Evolutionary conservation across 2,797 vertebrate species (phyloP).

Genomic region (Pseudochromis fuscus): DNA sequence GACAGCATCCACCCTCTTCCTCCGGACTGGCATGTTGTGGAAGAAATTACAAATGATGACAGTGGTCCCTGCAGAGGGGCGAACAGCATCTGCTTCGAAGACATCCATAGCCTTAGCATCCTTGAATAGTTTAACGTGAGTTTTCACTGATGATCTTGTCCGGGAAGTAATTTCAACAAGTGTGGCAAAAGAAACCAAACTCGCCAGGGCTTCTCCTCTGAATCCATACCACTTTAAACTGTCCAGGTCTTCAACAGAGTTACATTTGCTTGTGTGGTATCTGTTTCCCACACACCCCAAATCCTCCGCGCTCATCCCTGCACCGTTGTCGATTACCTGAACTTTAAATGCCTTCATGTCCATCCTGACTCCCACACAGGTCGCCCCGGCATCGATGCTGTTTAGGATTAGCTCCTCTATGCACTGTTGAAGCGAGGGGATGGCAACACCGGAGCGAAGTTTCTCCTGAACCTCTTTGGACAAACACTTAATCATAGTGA

Average conservation of each 20-base stretch:
- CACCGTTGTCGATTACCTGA: constrained; percentile 95
- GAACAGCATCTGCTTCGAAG: constrained; percentile 84
- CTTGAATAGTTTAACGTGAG: constrained; percentile 90
- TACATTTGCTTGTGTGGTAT: constrained; percentile 95
- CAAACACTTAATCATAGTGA: constrained; percentile 90
- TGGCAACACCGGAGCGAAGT: constrained; percentile 91
- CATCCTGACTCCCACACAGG: constrained; percentile 90
- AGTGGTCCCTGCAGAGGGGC: constrained; percentile 92
- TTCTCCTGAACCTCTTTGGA: constrained; percentile 87
- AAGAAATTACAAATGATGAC: constrained; percentile 92
- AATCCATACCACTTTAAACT: constrained; percentile 90
- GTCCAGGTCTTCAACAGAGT: constrained; percentile 88
- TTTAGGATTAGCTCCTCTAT: constrained; percentile 95
- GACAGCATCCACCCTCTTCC: constrained; percentile 88
- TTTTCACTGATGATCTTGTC: constrained; percentile 85
- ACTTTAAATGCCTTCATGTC: constrained; percentile 92
- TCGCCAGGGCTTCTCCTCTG: constrained; percentile 95
- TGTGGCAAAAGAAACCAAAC: constrained; percentile 87
- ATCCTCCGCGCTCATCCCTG: constrained; percentile 88
- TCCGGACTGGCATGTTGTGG: constrained; percentile 93
- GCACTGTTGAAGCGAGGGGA: constrained; percentile 92
- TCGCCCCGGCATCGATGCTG: constrained; percentile 92
- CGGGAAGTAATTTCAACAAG: constrained; percentile 93
- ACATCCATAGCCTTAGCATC: constrained; percentile 85
- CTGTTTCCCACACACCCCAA: constrained; percentile 86